These are phyloP conservation scores for Chrysolina oricalcia DNA, from an alignment of 2,888 invertebrate genomes.

Conservation along the genomic window DNA sequence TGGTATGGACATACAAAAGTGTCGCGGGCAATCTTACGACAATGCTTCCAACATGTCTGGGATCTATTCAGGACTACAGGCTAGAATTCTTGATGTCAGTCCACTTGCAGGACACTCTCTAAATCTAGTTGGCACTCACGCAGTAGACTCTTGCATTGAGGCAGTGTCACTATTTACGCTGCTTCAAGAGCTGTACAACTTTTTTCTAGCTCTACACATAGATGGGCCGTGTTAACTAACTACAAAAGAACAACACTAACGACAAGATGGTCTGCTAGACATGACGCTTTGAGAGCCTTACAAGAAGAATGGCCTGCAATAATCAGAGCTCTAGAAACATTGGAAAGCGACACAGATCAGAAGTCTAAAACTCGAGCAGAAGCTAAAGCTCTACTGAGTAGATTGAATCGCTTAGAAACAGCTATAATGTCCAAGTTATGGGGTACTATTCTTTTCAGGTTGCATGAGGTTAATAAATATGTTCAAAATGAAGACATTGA, in stretches of 20 bases:
- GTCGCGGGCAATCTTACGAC: too few species aligned
- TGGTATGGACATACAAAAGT: too few species aligned
- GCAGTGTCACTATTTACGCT: conserved; percentile 7
- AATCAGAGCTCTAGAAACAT: conserved; percentile 23
- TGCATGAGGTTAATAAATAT: conserved; percentile 20
- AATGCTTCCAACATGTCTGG: too few species aligned
- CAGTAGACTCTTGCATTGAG: conserved; percentile 6
- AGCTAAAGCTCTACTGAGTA: conserved; percentile 16
- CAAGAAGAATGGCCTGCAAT: conserved; percentile 28
- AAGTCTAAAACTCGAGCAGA: conserved; percentile 25
- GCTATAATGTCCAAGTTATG: conserved; percentile 21
- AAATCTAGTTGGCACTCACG: conserved; percentile 12
- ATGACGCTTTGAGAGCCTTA: conserved; percentile 28
- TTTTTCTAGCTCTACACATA: not conserved
- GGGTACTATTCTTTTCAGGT: conserved; percentile 24
- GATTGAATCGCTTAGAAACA: conserved; percentile 13
- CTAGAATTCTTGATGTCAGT: too few species aligned
- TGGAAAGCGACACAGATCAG: conserved; percentile 27
- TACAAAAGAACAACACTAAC: conserved; percentile 27
- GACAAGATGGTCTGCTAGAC: conserved; percentile 30
- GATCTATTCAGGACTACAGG: too few species aligned
- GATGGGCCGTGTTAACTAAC: conserved; percentile 22
- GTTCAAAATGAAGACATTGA: conserved; percentile 22
- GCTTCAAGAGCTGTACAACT: conserved; percentile 12
- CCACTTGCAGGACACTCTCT: conserved; percentile 12